These are phyloP conservation scores for Strigamia maritima DNA, from an alignment of 2,888 invertebrate species.

Conservation along the genomic window DNA sequence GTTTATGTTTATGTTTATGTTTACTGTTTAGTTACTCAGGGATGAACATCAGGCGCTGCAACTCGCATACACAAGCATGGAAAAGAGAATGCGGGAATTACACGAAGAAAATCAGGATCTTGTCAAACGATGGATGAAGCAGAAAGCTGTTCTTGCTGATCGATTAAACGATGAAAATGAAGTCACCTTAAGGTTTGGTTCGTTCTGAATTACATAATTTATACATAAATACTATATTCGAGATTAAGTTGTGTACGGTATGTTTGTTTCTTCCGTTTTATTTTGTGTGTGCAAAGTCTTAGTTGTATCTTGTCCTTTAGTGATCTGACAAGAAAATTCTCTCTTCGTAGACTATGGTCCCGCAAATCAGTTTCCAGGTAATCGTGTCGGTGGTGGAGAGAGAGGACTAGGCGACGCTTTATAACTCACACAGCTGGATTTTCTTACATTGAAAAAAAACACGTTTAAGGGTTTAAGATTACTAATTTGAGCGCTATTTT, in stretches of 20 bases:
- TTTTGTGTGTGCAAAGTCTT: background rate
- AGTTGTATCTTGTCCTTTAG: background rate
- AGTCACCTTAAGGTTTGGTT: conserved; percentile 75
- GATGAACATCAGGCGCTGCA: conserved; percentile 95
- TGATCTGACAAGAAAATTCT: conserved; percentile 22
- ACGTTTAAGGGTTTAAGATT: background rate
- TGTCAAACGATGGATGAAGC: conserved; percentile 80
- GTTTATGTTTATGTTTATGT: too few relatives aligned
- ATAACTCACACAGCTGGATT: background rate
- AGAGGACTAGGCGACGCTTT: background rate
- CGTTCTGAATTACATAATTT: background rate
- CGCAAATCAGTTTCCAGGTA: conserved; percentile 21
- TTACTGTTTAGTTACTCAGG: conserved; percentile 63
- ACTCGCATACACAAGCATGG: conserved; percentile 81
- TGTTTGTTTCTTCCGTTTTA: background rate
- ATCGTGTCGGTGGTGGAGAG: background rate
- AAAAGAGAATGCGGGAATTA: conserved; percentile 74
- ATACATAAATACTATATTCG: too few relatives aligned
- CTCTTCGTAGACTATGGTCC: conserved; percentile 15
- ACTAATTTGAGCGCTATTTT: background rate
- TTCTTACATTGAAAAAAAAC: background rate
- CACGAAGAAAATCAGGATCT: conserved; percentile 83
- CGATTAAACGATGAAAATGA: conserved; percentile 97
- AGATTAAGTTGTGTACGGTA: background rate
- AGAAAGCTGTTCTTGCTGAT: conserved; percentile 92